Base-by-base conservation (phyloP, 1,140 invertebrate genomes). In the Calliopsis andreniformis region DNA sequence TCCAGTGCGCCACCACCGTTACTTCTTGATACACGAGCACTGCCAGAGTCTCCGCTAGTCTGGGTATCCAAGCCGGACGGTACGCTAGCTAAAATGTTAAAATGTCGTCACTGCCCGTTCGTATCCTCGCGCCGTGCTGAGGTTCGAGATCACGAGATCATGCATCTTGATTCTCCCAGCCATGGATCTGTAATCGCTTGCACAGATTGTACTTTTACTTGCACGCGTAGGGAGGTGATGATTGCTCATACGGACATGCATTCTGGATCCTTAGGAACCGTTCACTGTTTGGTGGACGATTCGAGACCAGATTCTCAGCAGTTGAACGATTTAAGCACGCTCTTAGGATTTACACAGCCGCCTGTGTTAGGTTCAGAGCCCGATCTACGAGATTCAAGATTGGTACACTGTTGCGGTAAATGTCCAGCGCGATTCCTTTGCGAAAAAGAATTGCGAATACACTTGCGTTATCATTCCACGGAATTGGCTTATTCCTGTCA, bases 101-200 rank as follows among this genome's bases (percentile, higher is more conserved):
- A 97, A 86, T 98, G 97, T 87, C 93, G 95, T 39, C 95, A 94
- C 86, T 98, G 97, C 89, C 97, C 97, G 0, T 96, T 97, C 88
- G 95, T 97, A 1, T 97, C 97, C 86, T 92, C 94, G 10, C 91
- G 95, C 42, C 95, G 96, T 91, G 94, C 95, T 42, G 97, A 97
- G 87, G 95, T 98, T 39, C 94, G 94, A n/a, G 96, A 97, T 78
- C 97, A 98, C 89, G 96, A 98, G 89, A 95, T 95, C 88, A 96
- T 97, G 94, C 97, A 98, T 89, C 88, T 93, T 75, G 88, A 93
- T 75, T 88, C 91, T 82, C 83, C 93, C 55, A 51, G 84, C 86
- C 92, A 93, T 69, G 86, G 86, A 0, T 80, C 77, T 2, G 62
- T 85, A 0, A 86, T 92, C 6, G 87, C 86, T 0, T 98, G 97